Evolutionary conservation across 2,888 invertebrate species (phyloP).

Genomic region (Drosophila picticornis): DNA sequence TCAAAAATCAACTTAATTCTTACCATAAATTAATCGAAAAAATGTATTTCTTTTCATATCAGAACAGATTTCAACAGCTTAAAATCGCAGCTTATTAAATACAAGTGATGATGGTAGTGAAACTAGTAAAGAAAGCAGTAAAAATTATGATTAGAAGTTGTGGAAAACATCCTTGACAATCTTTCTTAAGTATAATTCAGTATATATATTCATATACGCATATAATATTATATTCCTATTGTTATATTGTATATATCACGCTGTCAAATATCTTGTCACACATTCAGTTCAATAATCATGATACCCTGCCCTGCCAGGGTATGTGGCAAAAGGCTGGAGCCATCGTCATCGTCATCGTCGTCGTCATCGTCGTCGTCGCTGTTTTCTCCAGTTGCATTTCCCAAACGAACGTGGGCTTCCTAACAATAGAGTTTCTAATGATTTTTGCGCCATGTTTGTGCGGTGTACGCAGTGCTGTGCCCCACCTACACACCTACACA

Average conservation of each 20-base stretch:
- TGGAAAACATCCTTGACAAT: neutral
- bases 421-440: conserved; percentile 82
- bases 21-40: neutral
- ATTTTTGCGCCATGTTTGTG: conserved; percentile 80
- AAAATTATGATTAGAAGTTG: fast-evolving
- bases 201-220: no score
- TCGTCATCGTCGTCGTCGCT: conserved; percentile 32
- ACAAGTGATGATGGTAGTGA: neutral
- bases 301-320: neutral
- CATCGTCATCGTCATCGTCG: conserved; percentile 8
- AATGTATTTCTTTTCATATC: neutral
- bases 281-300: neutral
- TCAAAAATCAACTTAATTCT: neutral
- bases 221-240: neutral
- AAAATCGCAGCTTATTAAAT: neutral
- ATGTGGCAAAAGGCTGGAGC: conserved; percentile 3
- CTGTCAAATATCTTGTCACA: neutral
- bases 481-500: no score
- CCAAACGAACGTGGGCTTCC: conserved; percentile 64
- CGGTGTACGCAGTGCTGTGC: conserved; percentile 27
- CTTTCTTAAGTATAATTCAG: neutral
- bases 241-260: fast-evolving
- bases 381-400: conserved; percentile 75
- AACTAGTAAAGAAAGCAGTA: neutral
- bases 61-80: neutral